Evolutionary conservation across 2,113 vertebrate species (phyloP).

Genomic region (Gasterosteus aculeatus): DNA sequence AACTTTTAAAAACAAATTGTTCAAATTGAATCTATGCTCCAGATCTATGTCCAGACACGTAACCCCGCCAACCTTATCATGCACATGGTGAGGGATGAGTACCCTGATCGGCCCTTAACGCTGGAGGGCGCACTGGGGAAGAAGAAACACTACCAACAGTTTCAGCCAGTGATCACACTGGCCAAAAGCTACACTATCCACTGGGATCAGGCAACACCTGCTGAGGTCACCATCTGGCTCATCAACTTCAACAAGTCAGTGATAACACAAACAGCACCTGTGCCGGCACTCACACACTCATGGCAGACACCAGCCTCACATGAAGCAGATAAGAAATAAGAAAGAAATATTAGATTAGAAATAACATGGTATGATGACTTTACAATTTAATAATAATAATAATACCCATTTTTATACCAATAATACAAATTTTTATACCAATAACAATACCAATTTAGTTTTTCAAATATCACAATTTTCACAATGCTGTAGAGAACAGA

Average conservation of each 20-base stretch:
- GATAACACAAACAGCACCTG: not conserved
- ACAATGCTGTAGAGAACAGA: no score
- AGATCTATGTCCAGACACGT: conserved; percentile 95
- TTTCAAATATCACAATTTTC: no score
- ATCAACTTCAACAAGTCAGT: conserved; percentile 98
- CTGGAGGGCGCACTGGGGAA: conserved; percentile 92
- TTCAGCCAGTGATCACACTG: conserved; percentile 93
- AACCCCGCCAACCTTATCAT: conserved; percentile 88
- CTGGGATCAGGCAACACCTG: conserved; percentile 91
- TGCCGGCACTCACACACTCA: not conserved
- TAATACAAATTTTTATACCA: no score
- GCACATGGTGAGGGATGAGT: conserved; percentile 93
- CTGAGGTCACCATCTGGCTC: conserved; percentile 93
- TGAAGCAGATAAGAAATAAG: not conserved
- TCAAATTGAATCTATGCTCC: conserved; percentile 1
- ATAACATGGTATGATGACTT: not conserved
- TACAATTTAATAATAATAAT: not conserved
- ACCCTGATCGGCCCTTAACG: conserved; percentile 84
- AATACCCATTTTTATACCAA: not conserved
- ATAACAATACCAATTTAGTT: not conserved
- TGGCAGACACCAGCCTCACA: not conserved
- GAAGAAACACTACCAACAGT: conserved; percentile 95
- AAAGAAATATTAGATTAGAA: not conserved
- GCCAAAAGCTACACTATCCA: conserved; percentile 94
- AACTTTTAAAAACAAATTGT: not conserved